Evolutionary conservation across 2,888 invertebrate genomes (phyloP).

Genomic region (Podotricha telesiphe): DNA sequence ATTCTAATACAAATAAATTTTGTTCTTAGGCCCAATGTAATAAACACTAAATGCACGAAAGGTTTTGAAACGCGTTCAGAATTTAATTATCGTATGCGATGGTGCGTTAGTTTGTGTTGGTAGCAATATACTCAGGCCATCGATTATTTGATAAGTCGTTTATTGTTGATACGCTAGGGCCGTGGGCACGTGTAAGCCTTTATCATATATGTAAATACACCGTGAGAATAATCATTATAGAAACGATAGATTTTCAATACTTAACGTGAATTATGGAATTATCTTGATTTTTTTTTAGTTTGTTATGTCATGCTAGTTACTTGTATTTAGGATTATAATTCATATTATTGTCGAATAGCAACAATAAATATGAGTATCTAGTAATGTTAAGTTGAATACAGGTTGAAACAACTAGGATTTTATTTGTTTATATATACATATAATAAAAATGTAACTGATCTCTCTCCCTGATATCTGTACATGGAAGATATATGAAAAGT

Average conservation of each 20-base stretch:
- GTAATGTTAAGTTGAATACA: too few relatives aligned
- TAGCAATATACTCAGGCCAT: constrained; percentile 55
- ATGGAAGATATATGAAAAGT: too few relatives aligned
- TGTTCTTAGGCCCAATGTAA: constrained; percentile 1
- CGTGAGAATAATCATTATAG: constrained; percentile 26
- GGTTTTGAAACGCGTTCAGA: constrained; percentile 32
- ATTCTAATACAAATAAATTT: constrained; percentile 25
- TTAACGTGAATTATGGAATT: constrained; percentile 1
- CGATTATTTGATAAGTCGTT: constrained; percentile 75
- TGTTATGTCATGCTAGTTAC: neutral
- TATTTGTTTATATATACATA: too few relatives aligned
- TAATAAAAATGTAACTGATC: too few relatives aligned
- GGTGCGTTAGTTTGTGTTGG: constrained; percentile 45
- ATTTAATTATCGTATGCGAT: constrained; percentile 45
- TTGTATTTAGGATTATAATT: neutral
- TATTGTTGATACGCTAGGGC: constrained; percentile 61
- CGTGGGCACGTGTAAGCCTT: constrained; percentile 54
- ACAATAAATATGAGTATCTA: neutral
- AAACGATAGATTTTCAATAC: constrained; percentile 7
- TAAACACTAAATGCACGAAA: constrained; percentile 21
- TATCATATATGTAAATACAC: constrained; percentile 40
- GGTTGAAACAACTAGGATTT: too few relatives aligned
- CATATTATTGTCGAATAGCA: neutral
- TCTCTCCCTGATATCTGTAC: too few relatives aligned
- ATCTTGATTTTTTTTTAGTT: constrained; percentile 11